Base-by-base conservation (phyloP, 1,140 invertebrate species). In the Lordiphosa mommai region DNA sequence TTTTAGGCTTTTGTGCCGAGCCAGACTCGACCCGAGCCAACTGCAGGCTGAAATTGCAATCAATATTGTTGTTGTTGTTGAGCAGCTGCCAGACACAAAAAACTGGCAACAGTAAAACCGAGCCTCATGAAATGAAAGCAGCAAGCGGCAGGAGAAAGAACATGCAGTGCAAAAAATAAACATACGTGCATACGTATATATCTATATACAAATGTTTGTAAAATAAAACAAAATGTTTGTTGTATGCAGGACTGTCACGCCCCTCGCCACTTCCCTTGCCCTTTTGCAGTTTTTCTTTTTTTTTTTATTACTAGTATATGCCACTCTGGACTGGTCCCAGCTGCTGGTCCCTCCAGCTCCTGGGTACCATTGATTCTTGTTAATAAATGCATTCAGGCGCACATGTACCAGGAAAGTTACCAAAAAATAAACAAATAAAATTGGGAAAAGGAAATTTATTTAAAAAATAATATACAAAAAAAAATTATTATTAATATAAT, bases 1-100 rank as follows among this genome's bases (percentile, higher is more conserved):
- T 73, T 74, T 86, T 85, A 80, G 79, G 79, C 80, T 85, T 85
- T 86, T 85, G 69, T 85, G 57, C 49, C 48, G 1, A 50, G 60
- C 48, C 70, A 49, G 61, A 34, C 12, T 17, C 40, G 53, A 44
- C 47, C 27, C 29, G 27, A 23, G 33, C 53, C 23, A 41, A 65
- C 55, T 82, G 76, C 77, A 68, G 65, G 55, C 76, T 56, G 67
- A 65, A 84, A 82, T 77, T 82, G 76, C 76, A 82, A 82, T 82
- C 76, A 82, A 82, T 82, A 82, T 84, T 76, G 58, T 59, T 68
- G 68, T 76, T 59, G 68, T 29, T 61, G 53, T 47, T 66, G 55
- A 84, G 76, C 77, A 82, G 76, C 76, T 84, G 76, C 76, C 76
- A 82, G 76, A 82, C 76, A 84, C 66, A 80, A 68, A 77, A 69